Percentiles rank a stretch among this genome's conserved stretches.
phyloP scores from a whole-genome alignment of 2,888 invertebrate genomes.

The Notocelia uddmanniana region DNA sequence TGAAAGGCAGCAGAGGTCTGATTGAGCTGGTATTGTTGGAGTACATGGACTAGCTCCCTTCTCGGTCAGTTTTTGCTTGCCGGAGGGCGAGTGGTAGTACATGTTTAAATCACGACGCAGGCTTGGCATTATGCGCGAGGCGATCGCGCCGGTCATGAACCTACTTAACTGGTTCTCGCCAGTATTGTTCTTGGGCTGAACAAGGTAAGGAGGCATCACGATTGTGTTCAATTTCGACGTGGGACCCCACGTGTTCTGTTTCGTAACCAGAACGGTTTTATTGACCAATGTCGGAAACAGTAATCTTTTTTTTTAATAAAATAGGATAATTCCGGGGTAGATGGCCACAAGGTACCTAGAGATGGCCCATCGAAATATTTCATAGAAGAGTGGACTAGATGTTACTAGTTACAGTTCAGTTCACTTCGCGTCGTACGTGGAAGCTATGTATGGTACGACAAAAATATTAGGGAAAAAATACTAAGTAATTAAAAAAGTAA shows the following conservation, averaged over 20 bases:
- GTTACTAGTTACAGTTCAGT: too few relatives aligned
- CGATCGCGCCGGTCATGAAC: conserved; percentile 77
- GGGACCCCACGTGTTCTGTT: conserved; percentile 35
- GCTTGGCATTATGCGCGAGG: conserved; percentile 67
- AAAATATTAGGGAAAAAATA: too few relatives aligned
- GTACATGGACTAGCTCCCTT: conserved; percentile 57
- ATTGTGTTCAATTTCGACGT: conserved; percentile 24
- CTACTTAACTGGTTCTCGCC: conserved; percentile 80
- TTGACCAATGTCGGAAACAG: neutral
- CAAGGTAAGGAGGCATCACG: conserved; percentile 45
- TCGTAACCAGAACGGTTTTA: conserved; percentile 7
- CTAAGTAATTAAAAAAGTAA: too few relatives aligned
- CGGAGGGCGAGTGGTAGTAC: conserved; percentile 49
- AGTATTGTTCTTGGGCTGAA: conserved; percentile 66
- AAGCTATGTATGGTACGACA: too few relatives aligned
- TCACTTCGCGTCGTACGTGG: too few relatives aligned
- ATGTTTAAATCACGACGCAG: conserved; percentile 71
- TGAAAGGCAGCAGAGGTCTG: conserved; percentile 50
- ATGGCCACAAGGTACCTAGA: too few relatives aligned
- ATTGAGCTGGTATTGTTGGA: conserved; percentile 52
- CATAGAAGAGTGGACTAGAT: too few relatives aligned
- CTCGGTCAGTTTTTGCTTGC: conserved; percentile 59
- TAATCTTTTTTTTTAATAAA: too few relatives aligned
- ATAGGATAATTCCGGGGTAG: too few relatives aligned
- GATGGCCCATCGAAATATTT: too few relatives aligned